Conservation (phyloP, 2,888 invertebrate genomes). For the Ganaspis brasiliensis region DNA sequence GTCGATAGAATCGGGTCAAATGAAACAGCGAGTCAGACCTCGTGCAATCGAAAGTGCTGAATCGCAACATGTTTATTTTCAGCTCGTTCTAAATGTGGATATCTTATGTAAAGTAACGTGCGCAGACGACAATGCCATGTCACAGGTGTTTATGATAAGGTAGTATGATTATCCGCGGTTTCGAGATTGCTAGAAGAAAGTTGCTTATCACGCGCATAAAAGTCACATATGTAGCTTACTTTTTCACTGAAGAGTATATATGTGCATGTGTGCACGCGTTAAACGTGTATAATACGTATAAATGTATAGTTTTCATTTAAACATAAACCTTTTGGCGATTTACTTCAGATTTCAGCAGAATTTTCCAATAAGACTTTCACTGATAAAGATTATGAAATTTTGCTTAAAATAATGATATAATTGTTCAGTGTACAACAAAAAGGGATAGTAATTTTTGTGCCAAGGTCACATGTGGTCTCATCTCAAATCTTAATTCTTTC, state of each 20-base stretch:
- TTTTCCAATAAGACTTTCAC: no score
- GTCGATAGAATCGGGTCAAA: constrained; percentile 37
- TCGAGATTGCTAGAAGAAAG: constrained; percentile 29
- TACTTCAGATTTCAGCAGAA: no score
- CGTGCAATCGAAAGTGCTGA: constrained; percentile 63
- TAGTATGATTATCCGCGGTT: constrained; percentile 45
- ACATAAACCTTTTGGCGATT: no score
- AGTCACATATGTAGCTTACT: not conserved
- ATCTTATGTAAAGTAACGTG: constrained; percentile 68
- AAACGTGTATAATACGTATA: no score
- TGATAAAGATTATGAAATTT: no score
- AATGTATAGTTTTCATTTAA: no score
- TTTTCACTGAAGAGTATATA: not conserved
- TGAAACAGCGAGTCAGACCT: constrained; percentile 25
- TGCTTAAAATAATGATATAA: no score
- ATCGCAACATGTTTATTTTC: constrained; percentile 67
- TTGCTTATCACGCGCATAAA: constrained; percentile 9
- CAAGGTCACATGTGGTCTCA: not conserved
- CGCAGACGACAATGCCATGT: constrained; percentile 61
- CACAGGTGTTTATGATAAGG: constrained; percentile 61
- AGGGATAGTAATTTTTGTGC: not conserved
- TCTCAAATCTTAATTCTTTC: not conserved
- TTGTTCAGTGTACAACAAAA: no score
- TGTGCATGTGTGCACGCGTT: not conserved
- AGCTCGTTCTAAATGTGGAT: constrained; percentile 65